Evolutionary conservation across 2,888 invertebrate species (phyloP), one percentile per base, ranked within the genome.

Genomic region (Desoria tigrina): DNA sequence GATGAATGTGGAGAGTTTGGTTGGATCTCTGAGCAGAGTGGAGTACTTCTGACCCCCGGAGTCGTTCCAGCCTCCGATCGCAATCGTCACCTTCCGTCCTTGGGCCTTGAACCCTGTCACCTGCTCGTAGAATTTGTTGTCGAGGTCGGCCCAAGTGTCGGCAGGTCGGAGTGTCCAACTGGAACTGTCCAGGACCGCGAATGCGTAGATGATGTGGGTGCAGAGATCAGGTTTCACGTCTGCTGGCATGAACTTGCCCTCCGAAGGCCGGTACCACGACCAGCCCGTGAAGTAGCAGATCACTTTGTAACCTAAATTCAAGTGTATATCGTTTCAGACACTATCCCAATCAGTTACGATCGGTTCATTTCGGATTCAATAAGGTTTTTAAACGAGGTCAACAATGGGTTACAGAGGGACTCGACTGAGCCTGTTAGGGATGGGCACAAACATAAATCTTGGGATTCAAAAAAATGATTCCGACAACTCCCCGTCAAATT

Each of bases 31-130:
- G 11, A 91, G 91, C 42, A 94, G 82, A 45, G 87, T 85, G 1
- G 91, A 89, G 80, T 94, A 94, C 78, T 94, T 94, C 79, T 90
- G 89, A 3, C 90, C 92, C 0, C 89, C 90, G 0, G 93, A 94
- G 81, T 95, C 94, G 78, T 92, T 94, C 95, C 95, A 95, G 0
- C 95, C 96, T 2, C 95, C 96, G 65, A 96, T 86, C 0, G 94
- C 94, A 2, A 96, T 83, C 0, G 91, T 82, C 0, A 92, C 90
- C 79, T 91, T 92, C 11, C 90, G 84, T 0, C 89, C 88, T 71
- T 86, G 86, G 1, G 83, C 81, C 72, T 88, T 90, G 26, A 88
- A 83, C 0, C 86, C 86, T 0, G 88, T 87, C 2, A 94, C 90
- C 77, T 92, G 88, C 77, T 92, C 90, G 79, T 93, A 94, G 80